These are phyloP conservation scores for Oscarella lobularis DNA, from an alignment of 37 sponge, comb jelly and placozoan species.

Conservation along the genomic window DNA sequence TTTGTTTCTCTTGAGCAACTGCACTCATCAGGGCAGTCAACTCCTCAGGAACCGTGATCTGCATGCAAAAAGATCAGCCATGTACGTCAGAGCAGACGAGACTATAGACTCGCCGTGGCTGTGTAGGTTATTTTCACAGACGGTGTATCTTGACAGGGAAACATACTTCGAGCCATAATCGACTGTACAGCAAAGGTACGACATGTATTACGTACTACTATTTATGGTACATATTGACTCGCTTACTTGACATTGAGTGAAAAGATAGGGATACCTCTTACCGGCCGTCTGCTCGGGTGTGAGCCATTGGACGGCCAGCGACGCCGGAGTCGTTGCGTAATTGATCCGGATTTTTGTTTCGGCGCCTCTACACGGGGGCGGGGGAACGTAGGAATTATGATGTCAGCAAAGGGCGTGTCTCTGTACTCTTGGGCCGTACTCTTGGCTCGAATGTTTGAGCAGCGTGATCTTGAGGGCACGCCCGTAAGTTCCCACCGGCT, in stretches of 20 bases:
- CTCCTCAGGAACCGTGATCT: conserved; percentile 48
- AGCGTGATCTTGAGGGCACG: too few relatives aligned
- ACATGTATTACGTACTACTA: background rate
- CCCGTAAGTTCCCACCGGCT: too few relatives aligned
- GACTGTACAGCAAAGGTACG: conserved; percentile 27
- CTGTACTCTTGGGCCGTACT: too few relatives aligned
- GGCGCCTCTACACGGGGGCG: conserved; percentile 4
- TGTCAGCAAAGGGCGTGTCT: too few relatives aligned
- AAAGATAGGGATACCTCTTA: conserved; percentile 70
- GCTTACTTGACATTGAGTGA: conserved; percentile 79
- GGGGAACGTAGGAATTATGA: too few relatives aligned
- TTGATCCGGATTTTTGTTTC: conserved; percentile 15
- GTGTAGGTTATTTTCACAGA: conserved; percentile 65
- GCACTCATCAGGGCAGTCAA: conserved; percentile 84
- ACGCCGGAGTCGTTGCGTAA: conserved; percentile 46
- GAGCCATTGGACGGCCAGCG: conserved; percentile 79
- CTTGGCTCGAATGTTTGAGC: too few relatives aligned
- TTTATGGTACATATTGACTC: background rate
- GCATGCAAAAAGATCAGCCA: background rate
- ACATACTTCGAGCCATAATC: conserved; percentile 72
- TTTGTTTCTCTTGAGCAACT: conserved; percentile 9
- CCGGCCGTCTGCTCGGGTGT: conserved; percentile 77
- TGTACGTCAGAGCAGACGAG: too few relatives aligned
- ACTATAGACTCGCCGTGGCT: conserved; percentile 68
- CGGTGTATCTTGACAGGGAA: conserved; percentile 92